A percentile compares a stretch with the other conserved stretches of the same genome.
phyloP scores from a whole-genome alignment of 2,797 vertebrate species.

The Poeciliopsis turneri region DNA sequence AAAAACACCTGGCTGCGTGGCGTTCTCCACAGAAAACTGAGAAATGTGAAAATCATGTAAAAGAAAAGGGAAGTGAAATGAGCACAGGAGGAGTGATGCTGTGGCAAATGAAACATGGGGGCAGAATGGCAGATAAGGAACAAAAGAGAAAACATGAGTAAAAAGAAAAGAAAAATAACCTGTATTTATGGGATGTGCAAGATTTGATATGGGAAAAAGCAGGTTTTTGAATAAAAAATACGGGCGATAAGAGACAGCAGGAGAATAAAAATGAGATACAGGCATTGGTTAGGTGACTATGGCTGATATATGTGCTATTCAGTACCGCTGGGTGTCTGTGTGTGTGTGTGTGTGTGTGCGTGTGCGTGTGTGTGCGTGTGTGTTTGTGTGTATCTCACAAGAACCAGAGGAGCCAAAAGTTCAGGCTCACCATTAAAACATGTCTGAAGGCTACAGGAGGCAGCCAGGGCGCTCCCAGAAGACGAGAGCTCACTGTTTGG shows the following conservation, averaged over 20 bases:
- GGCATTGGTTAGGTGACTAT: conserved; percentile 15
- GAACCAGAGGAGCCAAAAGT: conserved; percentile 42
- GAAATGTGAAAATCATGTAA: conserved; percentile 26
- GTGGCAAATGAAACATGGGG: conserved; percentile 4
- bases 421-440: conserved; percentile 61
- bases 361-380: not conserved
- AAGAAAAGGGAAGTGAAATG: not conserved
- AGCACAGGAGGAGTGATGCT: conserved; percentile 16
- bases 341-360: not conserved
- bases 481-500: conserved; percentile 34
- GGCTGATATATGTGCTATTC: conserved; percentile 35
- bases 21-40: conserved; percentile 36
- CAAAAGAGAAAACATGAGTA: conserved; percentile 16
- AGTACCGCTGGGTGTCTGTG: not conserved
- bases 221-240: conserved; percentile 25
- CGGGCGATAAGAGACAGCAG: not conserved
- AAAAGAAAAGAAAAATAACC: conserved; percentile 23
- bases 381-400: conserved; percentile 6
- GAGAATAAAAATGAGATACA: conserved; percentile 22
- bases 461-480: conserved; percentile 59
- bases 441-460: conserved; percentile 56
- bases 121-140: conserved; percentile 20
- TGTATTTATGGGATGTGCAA: conserved; percentile 20
- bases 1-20: conserved; percentile 31
- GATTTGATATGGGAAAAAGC: conserved; percentile 13